These are phyloP conservation scores for Strigops habroptila DNA, from an alignment of 2,113 vertebrate species.

Conservation along the genomic window DNA sequence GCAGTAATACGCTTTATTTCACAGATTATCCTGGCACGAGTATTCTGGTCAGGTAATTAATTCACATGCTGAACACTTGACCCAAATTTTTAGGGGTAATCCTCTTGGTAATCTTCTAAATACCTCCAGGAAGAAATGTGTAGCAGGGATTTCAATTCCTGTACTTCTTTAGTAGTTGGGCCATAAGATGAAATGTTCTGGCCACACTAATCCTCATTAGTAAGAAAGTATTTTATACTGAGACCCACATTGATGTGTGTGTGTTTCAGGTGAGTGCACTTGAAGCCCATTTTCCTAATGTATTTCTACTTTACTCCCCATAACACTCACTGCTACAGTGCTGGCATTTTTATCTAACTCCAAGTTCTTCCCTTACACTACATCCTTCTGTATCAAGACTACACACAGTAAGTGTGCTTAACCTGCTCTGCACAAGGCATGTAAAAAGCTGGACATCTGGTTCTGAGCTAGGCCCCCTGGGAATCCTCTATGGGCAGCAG, in stretches of 20 bases:
- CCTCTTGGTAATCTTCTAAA: constrained; percentile 28
- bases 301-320: neutral
- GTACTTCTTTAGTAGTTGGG: neutral
- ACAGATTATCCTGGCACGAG: constrained; percentile 1
- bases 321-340: neutral
- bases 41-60: constrained; percentile 33
- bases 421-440: neutral
- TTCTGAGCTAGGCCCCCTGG: neutral
- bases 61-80: neutral
- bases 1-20: constrained; percentile 26
- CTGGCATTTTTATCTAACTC: neutral
- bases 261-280: neutral
- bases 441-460: neutral
- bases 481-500: neutral
- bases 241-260: neutral
- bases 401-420: neutral
- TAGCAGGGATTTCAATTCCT: constrained; percentile 17
- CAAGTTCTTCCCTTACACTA: neutral
- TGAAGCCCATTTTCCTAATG: neutral
- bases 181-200: constrained; percentile 14
- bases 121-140: constrained; percentile 4
- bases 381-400: neutral
- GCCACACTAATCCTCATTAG: constrained; percentile 40
- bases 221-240: constrained; percentile 22
- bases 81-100: constrained; percentile 37